phyloP scores from a whole-genome alignment of 2,888 invertebrate genomes.

The Villa cingulata region DNA sequence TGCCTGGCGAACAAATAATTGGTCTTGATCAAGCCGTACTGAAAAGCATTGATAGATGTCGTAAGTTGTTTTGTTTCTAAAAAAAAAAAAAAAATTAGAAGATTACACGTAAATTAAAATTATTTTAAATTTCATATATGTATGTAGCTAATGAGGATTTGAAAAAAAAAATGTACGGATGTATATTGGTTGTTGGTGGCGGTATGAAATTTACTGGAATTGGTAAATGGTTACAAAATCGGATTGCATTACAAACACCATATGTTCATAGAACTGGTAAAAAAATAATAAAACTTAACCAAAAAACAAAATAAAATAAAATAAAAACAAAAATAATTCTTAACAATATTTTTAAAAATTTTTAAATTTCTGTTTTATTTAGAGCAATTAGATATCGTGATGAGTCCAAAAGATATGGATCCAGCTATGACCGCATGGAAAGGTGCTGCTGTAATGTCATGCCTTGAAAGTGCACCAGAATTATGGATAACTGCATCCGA shows the following conservation, averaged over 20 bases:
- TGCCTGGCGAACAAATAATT: slow-evolving; percentile 65
- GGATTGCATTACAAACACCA: slow-evolving; percentile 71
- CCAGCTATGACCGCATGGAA: slow-evolving; percentile 86
- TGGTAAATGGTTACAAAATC: slow-evolving; percentile 75
- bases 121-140: neutral
- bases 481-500: slow-evolving; percentile 78
- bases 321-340: neutral
- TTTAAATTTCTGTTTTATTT: slow-evolving; percentile 9
- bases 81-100: too few relatives aligned
- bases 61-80: slow-evolving; percentile 34
- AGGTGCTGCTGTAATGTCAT: slow-evolving; percentile 86
- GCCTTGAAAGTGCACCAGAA: slow-evolving; percentile 83
- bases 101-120: too few relatives aligned
- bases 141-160: slow-evolving; percentile 64
- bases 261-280: slow-evolving; percentile 55
- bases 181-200: slow-evolving; percentile 82
- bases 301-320: too few relatives aligned
- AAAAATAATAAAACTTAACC: neutral
- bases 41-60: slow-evolving; percentile 81
- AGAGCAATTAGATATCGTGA: slow-evolving; percentile 79
- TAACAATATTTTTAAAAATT: neutral
- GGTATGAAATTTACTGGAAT: slow-evolving; percentile 79
- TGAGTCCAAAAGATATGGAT: slow-evolving; percentile 83
- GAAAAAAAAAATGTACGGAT: slow-evolving; percentile 87
- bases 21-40: slow-evolving; percentile 83